Evolutionary conservation across 2,113 vertebrate genomes (phyloP).

Genomic region (Fregetta grallaria): DNA sequence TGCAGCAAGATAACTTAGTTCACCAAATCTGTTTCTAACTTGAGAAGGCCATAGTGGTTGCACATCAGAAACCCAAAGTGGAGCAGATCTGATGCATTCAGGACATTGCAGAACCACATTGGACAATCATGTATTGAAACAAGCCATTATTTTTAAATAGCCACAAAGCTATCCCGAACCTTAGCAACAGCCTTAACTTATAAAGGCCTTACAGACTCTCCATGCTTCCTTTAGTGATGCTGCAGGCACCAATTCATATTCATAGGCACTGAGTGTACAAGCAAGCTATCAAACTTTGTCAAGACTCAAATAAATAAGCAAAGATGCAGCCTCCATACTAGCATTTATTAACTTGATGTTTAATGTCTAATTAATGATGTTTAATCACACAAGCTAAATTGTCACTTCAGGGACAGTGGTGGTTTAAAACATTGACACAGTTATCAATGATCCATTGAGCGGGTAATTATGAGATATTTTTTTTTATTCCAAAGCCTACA

Average conservation of each 20-base stretch:
- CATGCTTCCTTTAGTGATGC: neutral
- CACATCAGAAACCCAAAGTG: neutral
- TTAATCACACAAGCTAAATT: neutral
- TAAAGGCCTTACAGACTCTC: neutral
- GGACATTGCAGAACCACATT: neutral
- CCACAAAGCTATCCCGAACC: neutral
- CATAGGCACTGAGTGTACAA: rapidly evolving
- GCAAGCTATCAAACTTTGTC: neutral
- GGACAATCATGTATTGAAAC: neutral
- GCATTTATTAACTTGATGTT: neutral
- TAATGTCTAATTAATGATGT: neutral
- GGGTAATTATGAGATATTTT: neutral
- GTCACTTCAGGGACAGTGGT: neutral
- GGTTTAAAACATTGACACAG: neutral
- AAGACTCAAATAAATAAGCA: neutral
- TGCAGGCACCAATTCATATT: neutral
- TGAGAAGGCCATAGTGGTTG: neutral
- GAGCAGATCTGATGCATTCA: neutral
- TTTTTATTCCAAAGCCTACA: neutral
- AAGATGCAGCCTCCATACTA: neutral
- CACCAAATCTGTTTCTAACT: neutral
- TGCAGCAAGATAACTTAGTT: neutral
- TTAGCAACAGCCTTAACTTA: neutral
- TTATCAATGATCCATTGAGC: neutral
- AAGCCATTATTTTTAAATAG: neutral